phyloP scores from a whole-genome alignment of 2,888 invertebrate species.

The Sthenelais limicola region DNA sequence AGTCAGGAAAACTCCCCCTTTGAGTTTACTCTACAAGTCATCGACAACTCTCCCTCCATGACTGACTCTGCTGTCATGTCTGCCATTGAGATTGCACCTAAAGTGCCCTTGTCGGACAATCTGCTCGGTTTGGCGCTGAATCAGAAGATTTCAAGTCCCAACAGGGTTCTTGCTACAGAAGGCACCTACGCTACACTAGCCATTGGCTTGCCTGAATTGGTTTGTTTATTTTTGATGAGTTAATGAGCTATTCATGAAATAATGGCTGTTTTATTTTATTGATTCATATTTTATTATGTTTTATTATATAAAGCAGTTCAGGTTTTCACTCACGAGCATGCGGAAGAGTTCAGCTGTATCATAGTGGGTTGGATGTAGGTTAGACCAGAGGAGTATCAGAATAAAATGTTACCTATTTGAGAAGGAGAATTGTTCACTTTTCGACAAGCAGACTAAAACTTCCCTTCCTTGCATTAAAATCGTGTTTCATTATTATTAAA shows the following conservation, averaged over 20 bases:
- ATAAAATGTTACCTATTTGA: no score
- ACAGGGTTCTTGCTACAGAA: constrained; percentile 72
- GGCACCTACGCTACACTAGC: constrained; percentile 72
- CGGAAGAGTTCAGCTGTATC: no score
- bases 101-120: constrained; percentile 56
- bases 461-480: no score
- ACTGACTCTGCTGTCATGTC: background rate
- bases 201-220: constrained; percentile 74
- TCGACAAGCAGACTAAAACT: no score
- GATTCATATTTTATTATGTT: background rate
- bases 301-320: background rate
- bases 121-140: constrained; percentile 71
- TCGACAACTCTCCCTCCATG: constrained; percentile 42
- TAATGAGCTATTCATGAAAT: background rate
- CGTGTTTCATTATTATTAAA: no score
- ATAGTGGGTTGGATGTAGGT: no score
- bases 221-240: constrained; percentile 24
- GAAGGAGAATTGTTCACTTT: no score
- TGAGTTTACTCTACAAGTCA: constrained; percentile 53
- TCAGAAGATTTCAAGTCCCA: constrained; percentile 73
- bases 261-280: background rate
- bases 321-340: no score
- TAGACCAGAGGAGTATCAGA: no score
- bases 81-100: constrained; percentile 25
- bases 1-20: constrained; percentile 44